Base-by-base conservation (phyloP, 2,888 invertebrate species). In the Apantesis nais region DNA sequence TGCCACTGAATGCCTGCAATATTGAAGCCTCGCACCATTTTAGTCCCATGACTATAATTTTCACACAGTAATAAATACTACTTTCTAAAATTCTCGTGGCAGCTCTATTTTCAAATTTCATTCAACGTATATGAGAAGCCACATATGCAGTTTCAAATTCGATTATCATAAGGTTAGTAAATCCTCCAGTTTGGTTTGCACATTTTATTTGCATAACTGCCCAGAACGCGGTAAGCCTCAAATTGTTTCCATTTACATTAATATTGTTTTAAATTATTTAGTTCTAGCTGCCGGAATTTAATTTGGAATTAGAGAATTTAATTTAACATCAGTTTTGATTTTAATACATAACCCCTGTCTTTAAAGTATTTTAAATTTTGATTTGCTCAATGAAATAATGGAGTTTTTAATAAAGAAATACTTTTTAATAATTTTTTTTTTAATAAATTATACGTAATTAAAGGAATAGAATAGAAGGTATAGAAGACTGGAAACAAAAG, bases 121-220 rank as follows among this genome's bases (percentile, higher is more conserved):
- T 72, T 61, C 52, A 62, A 52, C 22, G 29, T 66, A 72, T 22
- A 55, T 62, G 55, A 29, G 62, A 66, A 68, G 72, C 68, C 62
- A 69, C 68, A 58, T 72, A 68, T 72, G 69, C 66, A 66, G 68
- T 84, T 80, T 78, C 82, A 67, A 78, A 81, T 83, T 81, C 74
- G 79, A 86, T 87, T 88, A 87, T 81, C 89, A 89, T 89, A 89
- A 85, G 87, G 86, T 84, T 83, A 85, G 80, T 82, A 83, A 85
- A 86, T 85, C 86, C 85, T 74, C 66, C 78, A 78, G 82, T 78
- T 83, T 85, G 76, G 79, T 75, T 77, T 80, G 85, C 81, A 82
- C 83, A 81, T 86, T 86, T 84, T 86, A 87, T 89, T 88, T 84
- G 85, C 88, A 89, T 89, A 89, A 87, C 85, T 83, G 81, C 83